Percentiles rank a stretch among this genome's conserved stretches.
phyloP scores from a whole-genome alignment of 2,888 invertebrate species.

The Acrobasis consociella region DNA sequence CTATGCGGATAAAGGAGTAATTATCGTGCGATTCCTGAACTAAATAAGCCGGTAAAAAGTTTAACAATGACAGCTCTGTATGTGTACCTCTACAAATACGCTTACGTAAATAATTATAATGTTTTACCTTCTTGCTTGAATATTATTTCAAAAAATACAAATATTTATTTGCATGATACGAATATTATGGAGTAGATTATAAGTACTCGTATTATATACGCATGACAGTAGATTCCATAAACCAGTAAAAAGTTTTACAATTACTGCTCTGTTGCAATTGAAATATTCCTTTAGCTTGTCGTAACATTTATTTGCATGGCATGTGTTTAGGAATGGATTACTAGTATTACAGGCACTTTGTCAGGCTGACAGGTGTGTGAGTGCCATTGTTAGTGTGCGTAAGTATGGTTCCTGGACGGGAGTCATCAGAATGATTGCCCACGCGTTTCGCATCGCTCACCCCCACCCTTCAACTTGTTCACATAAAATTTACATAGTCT shows the following conservation, averaged over 20 bases:
- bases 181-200: no score
- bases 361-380: constrained; percentile 28
- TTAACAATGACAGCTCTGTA: no score
- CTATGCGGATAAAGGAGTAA: constrained; percentile 24
- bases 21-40: constrained; percentile 5
- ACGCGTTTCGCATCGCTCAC: constrained; percentile 81
- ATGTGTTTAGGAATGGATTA: constrained; percentile 67
- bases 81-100: no score
- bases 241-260: no score
- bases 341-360: constrained; percentile 37
- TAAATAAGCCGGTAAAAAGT: neutral
- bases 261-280: no score
- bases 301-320: constrained; percentile 67
- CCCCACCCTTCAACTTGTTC: constrained; percentile 71
- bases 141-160: neutral
- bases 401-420: constrained; percentile 74
- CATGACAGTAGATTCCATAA: no score
- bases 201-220: no score
- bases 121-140: neutral
- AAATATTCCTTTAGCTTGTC: no score
- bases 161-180: no score
- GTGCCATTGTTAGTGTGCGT: constrained; percentile 47
- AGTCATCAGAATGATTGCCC: constrained; percentile 78
- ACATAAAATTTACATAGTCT: constrained; percentile 76
- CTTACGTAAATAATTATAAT: no score